Percentiles rank a stretch among this genome's conserved stretches.
These are phyloP conservation scores for Malurus melanocephalus DNA, from an alignment of 2,113 vertebrate species.

Conservation along the genomic window DNA sequence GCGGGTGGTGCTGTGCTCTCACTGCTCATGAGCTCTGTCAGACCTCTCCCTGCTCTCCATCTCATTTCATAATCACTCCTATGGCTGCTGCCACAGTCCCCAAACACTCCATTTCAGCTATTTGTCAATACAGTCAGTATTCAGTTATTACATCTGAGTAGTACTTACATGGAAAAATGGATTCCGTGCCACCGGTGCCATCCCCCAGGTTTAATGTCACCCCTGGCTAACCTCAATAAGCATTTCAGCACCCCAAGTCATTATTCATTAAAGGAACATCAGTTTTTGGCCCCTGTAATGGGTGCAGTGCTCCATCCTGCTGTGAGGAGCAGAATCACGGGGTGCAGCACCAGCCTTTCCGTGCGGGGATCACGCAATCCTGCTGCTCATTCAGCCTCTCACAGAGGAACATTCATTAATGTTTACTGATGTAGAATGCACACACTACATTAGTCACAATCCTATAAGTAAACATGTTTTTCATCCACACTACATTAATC, in stretches of 20 bases:
- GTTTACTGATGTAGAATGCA: conserved; percentile 46
- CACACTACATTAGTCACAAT: conserved; percentile 60
- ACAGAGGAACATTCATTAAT: conserved; percentile 30
- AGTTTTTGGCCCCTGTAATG: background rate
- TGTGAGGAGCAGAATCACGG: background rate
- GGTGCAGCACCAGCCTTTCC: background rate
- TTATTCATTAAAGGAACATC: conserved; percentile 4
- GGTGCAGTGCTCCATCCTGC: background rate
- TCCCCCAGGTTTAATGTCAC: background rate
- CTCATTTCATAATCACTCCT: background rate
- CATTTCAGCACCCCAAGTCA: background rate
- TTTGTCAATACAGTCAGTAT: background rate
- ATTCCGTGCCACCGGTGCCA: background rate
- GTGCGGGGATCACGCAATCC: background rate
- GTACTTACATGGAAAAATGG: background rate
- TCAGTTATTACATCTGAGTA: background rate
- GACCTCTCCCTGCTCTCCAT: background rate
- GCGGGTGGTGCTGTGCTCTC: background rate
- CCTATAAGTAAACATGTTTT: conserved; percentile 56
- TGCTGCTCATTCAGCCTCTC: background rate
- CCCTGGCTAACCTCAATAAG: background rate
- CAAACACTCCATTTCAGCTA: background rate
- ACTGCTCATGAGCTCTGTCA: background rate
- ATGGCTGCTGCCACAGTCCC: background rate
- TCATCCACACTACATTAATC: conserved; percentile 58